Conservation (phyloP, 1,140 invertebrate species). For the Caenorhabditis latens region DNA sequence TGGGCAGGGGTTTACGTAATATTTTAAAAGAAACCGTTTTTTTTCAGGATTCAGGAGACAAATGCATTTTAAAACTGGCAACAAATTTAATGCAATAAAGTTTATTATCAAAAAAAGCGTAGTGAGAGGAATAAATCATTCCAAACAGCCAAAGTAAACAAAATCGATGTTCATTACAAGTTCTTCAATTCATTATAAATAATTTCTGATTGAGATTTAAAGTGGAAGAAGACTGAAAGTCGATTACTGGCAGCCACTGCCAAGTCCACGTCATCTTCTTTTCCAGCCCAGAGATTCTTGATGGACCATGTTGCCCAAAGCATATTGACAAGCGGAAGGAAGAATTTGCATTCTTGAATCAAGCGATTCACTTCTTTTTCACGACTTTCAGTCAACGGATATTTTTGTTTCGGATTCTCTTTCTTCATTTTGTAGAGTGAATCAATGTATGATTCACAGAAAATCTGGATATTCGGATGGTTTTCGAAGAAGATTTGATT, state of each 20-base stretch:
- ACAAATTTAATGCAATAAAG: too few relatives aligned
- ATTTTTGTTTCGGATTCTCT: constrained; percentile 11
- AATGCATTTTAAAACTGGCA: too few relatives aligned
- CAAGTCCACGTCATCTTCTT: constrained; percentile 2
- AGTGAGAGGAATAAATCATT: too few relatives aligned
- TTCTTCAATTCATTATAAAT: constrained; percentile 21
- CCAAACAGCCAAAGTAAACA: too few relatives aligned
- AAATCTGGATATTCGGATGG: not conserved
- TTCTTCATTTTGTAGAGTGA: constrained; percentile 4
- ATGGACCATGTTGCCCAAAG: not conserved
- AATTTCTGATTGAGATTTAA: not conserved
- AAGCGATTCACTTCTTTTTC: not conserved
- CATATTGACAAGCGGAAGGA: constrained; percentile 26
- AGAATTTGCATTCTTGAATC: constrained; percentile 21
- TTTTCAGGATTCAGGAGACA: too few relatives aligned
- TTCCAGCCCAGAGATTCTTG: not conserved
- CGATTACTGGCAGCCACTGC: not conserved
- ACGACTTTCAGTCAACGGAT: not conserved
- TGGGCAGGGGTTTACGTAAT: too few relatives aligned
- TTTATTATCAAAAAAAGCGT: too few relatives aligned
- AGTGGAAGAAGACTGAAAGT: not conserved
- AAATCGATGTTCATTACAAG: not conserved
- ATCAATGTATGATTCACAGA: constrained; percentile 28
- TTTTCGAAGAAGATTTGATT: constrained; percentile 14
- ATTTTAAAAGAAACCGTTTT: too few relatives aligned